These are phyloP conservation scores for Cerastoderma edule DNA, from an alignment of 2,888 invertebrate genomes.

Conservation along the genomic window DNA sequence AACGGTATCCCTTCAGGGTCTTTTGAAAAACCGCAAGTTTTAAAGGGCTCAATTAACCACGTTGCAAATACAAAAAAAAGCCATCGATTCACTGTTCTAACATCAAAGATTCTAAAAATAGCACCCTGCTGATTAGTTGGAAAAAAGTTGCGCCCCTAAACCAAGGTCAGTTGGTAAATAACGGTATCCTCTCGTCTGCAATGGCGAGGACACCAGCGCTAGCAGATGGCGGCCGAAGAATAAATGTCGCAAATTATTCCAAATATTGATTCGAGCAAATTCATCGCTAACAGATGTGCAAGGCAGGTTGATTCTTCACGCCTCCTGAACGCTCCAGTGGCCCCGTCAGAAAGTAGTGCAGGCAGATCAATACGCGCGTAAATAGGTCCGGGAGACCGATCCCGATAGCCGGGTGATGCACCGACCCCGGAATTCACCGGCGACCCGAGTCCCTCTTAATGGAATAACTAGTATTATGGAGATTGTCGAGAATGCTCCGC, in stretches of 20 bases:
- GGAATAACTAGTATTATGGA: slow-evolving; percentile 28
- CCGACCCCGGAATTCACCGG: neutral
- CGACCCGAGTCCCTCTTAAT: slow-evolving; percentile 24
- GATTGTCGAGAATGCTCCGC: no score
- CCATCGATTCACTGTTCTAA: neutral
- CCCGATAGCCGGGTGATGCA: slow-evolving; percentile 12
- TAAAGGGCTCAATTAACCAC: no score
- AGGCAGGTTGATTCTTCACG: slow-evolving; percentile 56
- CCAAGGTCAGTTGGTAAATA: slow-evolving; percentile 8
- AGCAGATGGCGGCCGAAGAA: slow-evolving; percentile 20
- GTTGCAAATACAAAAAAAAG: neutral
- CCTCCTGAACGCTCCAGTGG: slow-evolving; percentile 35
- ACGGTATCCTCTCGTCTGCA: slow-evolving; percentile 19
- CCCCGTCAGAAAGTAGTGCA: slow-evolving; percentile 5
- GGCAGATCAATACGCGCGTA: slow-evolving; percentile 14
- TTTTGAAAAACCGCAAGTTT: no score
- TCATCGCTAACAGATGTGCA: slow-evolving; percentile 46
- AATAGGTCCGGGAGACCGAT: neutral
- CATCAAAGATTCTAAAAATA: no score
- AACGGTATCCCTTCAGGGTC: no score
- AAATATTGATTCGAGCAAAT: slow-evolving; percentile 25
- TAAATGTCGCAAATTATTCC: slow-evolving; percentile 28
- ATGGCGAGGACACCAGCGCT: neutral
- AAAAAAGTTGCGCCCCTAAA: no score
- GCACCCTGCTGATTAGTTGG: no score